Base-by-base conservation (phyloP, 2,113 vertebrate genomes). In the Tretioscincus oriximinensis region DNA sequence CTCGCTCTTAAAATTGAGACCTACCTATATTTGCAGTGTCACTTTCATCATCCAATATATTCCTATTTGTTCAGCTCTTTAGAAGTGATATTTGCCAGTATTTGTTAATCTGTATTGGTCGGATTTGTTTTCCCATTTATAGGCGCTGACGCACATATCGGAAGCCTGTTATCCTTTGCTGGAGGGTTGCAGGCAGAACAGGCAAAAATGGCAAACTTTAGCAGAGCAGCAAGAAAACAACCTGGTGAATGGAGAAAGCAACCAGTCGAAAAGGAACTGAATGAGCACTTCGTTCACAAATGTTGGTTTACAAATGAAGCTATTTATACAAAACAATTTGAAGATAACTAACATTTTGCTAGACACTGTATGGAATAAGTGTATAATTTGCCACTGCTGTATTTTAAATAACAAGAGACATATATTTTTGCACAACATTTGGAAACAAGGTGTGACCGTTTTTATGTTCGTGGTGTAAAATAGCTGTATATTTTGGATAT, bases 121-220 rank as follows among this genome's bases (percentile, higher is more conserved):
- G 82, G 68, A 65, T 75, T 22, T 68, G 21, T 60, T 87, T 85
- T 82, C 83, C 90, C 66, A 85, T 35, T 84, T 69, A 3, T 95
- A 98, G 98, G 97, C 97, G 9, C 88, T 99, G 93, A 93, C 96
- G 0, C 94, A 95, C 0, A 94, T 99, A 77, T 99, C 97, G 0
- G 96, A 97, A 91, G 93, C 92, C 64, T 99, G 97, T 85, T 96
- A 94, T 78, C 98, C 98, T 2, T 90, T 99, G 90, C 91, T 99
- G 88, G 98, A 99, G 29, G 98, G 98, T 84, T 99, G 98, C 89
- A 96, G 94, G 81, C 96, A 94, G 77, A 99, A 99, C 91, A 94
- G 97, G 79, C 96, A 97, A 88, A 96, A 97, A 74, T 99, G 98
- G 98, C 97, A 98, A 89, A 89, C 91, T 29, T 92, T 99, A 41